Conservation (phyloP, 1,140 invertebrate species). For the Semibalanus balanoides region DNA sequence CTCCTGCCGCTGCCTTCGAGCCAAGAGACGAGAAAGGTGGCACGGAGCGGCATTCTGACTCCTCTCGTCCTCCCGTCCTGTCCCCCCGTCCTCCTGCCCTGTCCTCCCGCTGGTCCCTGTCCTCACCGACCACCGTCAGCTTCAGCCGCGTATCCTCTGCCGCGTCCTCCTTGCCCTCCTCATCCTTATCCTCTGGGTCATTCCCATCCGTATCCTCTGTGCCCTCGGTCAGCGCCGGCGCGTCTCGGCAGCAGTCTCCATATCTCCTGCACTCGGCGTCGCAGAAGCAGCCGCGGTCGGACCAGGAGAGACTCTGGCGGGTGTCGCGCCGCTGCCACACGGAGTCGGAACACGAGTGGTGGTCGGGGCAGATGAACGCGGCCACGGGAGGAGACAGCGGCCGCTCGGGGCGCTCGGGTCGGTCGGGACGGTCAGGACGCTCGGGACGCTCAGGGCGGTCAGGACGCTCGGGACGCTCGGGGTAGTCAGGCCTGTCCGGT, state of each 20-base stretch:
- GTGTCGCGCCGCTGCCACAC: not conserved
- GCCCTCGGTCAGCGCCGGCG: not conserved
- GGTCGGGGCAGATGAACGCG: not conserved
- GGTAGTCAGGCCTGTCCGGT: no score
- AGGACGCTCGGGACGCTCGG: no score
- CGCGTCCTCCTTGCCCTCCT: not conserved
- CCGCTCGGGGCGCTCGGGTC: not conserved
- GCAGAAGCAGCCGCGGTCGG: not conserved
- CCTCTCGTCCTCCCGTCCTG: not conserved
- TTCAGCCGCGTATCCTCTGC: not conserved
- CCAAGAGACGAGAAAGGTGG: slow-evolving; percentile 3
- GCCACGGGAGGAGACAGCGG: not conserved
- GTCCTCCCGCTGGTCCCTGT: slow-evolving; percentile 10
- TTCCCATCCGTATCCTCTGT: not conserved
- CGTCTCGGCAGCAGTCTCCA: not conserved
- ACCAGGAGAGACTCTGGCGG: not conserved
- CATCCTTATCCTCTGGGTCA: not conserved
- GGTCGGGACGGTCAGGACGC: not conserved
- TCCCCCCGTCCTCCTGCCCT: slow-evolving; percentile 11
- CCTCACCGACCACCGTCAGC: not conserved
- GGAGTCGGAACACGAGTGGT: not conserved
- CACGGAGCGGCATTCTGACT: not conserved
- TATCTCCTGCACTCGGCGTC: not conserved
- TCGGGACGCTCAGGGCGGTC: not conserved
- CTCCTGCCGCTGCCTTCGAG: not conserved